phyloP scores from a whole-genome alignment of 92 coral and sea anemone species.

The Epizoanthus ramosus region DNA sequence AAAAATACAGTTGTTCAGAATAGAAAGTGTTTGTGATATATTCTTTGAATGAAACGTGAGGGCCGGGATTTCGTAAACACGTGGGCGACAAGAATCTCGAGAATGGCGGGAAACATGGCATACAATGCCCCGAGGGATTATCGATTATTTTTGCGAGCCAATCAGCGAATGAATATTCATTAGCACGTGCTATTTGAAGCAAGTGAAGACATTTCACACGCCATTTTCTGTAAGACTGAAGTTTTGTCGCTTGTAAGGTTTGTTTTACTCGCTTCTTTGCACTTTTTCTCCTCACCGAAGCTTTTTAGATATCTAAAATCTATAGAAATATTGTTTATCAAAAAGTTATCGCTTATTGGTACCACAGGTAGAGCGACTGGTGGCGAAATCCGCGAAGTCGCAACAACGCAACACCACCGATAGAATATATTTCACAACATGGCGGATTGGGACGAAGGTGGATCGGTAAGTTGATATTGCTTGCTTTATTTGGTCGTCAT shows the following conservation, averaged over 20 bases:
- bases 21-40: too few relatives aligned
- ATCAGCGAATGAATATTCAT: constrained; percentile 42
- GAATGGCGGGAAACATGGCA: constrained; percentile 30
- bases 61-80: too few relatives aligned
- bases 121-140: constrained; percentile 18
- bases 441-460: constrained; percentile 45
- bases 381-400: not conserved
- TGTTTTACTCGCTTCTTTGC: not conserved
- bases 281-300: not conserved
- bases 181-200: constrained; percentile 11
- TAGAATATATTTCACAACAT: not conserved
- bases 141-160: constrained; percentile 24
- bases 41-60: not conserved
- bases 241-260: not conserved
- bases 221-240: not conserved
- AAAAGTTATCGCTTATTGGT: not conserved
- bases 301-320: not conserved
- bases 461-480: not conserved
- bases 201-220: not conserved
- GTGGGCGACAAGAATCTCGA: not conserved
- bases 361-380: not conserved
- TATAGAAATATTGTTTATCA: not conserved
- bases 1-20: too few relatives aligned
- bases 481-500: not conserved
- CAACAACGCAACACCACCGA: not conserved